Base-by-base conservation (phyloP, 2,797 vertebrate genomes). In the Glossophaga mutica region DNA sequence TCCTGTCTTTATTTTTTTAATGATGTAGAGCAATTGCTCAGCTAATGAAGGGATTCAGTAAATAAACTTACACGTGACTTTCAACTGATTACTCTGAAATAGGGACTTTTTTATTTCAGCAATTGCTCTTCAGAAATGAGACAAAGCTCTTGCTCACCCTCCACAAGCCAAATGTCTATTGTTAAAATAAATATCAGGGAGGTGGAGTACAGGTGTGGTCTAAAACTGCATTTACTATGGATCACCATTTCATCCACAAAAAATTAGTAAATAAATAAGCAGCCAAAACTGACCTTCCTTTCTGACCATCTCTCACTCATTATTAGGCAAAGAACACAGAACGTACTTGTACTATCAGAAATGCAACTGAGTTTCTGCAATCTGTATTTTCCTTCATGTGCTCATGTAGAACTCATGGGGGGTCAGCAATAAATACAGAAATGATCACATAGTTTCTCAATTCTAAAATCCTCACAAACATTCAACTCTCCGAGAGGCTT, bases 61-160 rank as follows among this genome's bases (percentile, higher is more conserved):
- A 96, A 97, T 96, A 97, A 96, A 97, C 86, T 92, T 94, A 95
- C 50, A 71, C 73, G 89, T 90, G 73, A 79, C 68, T 96, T 95
- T 90, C 50, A 85, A 79, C 77, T 79, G 76, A 94, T 97, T 94
- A 91, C 71, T 89, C 81, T 77, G 55, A 90, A 95, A 95, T 32
- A 67, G 62, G 57, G 65, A 68, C 57, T 92, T 93, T 87, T 96
- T 74, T 46, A 90, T 48, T 62, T 39, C 42, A 91, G 89, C 44
- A 92, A 96, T 92, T 76, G 44, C 55, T 94, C 87, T 84, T 85
- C 59, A 59, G 83, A 94, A 96, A 89, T 59, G 44, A 96, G 86
- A 89, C 39, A 92, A 84, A 76, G 6, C 42, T 93, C 84, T 71
- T 79, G 65, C 22, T 95, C 50, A 77, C 86, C 3, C 46, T n/a